Evolutionary conservation across 1,140 invertebrate genomes (phyloP), one percentile per base, ranked within the genome.

Genomic region (Stratiolaelaps scimitus): DNA sequence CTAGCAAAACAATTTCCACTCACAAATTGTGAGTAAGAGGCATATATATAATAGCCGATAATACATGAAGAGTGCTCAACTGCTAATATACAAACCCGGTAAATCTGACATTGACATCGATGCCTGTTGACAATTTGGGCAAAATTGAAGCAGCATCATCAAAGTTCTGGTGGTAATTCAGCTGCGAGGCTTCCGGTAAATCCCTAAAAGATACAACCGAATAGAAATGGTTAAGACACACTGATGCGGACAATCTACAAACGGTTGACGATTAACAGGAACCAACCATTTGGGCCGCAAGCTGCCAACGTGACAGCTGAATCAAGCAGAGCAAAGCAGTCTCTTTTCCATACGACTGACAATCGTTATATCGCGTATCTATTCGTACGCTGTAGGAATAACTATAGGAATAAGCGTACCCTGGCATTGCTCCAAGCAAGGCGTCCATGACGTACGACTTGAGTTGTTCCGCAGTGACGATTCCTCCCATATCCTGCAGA

Each of bases 51-150:
- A 40, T 40, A 10, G 34, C 10, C 10, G 10, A 10, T 10, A 40
- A 40, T 10, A 40, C 34, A 40, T 10, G n/a, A n/a, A n/a, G n/a
- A n/a, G n/a, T n/a, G n/a, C n/a, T n/a, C n/a, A n/a, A n/a, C n/a
- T n/a, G n/a, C n/a, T 40, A 40, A 40, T 4, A 10, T 40, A 40
- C 72, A 71, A 74, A 81, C 79, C 81, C 80, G 43, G 78, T 80
- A 73, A 83, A 83, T 72, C 75, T 78, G 17, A 83, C 78, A 75
- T 83, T 83, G 7, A 83, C 81, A 74, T 83, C 81, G 20, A 83
- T 72, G 10, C 81, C 81, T 43, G 80, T 82, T 67, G 80, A 78
- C 26, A 83, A 73, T 71, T 81, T 81, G 64, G 80, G 79, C 67
- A 83, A 73, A 43, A 82, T 76, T 53, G 75, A 74, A 72, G 83